These are phyloP conservation scores for Hoplodrina ambigua DNA, from an alignment of 2,888 invertebrate genomes.

Conservation along the genomic window DNA sequence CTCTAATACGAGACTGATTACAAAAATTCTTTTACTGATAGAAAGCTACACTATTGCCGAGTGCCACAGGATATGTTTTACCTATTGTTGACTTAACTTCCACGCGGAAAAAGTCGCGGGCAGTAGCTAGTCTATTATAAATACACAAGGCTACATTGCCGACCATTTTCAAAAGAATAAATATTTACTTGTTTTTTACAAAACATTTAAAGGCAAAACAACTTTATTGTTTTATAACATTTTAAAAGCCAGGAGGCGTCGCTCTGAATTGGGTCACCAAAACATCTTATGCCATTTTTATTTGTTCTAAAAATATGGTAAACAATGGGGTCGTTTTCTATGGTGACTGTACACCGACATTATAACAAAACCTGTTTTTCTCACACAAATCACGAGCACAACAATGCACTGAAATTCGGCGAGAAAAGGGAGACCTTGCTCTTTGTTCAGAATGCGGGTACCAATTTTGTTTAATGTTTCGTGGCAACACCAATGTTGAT, in stretches of 20 bases:
- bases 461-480: constrained; percentile 48
- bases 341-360: constrained; percentile 17
- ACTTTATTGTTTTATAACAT: not conserved
- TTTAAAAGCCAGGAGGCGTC: not conserved
- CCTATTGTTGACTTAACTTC: too few species aligned
- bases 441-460: constrained; percentile 41
- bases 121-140: not conserved
- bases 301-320: constrained; percentile 44
- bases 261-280: constrained; percentile 16
- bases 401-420: constrained; percentile 46
- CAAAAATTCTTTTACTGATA: too few species aligned
- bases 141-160: not conserved
- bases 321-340: constrained; percentile 11
- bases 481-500: constrained; percentile 22
- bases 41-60: too few species aligned
- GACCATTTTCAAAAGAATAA: not conserved
- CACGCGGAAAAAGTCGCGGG: too few species aligned
- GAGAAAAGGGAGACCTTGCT: constrained; percentile 35
- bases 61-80: too few species aligned
- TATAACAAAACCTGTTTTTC: constrained; percentile 45
- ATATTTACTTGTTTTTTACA: not conserved
- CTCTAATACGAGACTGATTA: too few species aligned
- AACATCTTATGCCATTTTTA: constrained; percentile 7
- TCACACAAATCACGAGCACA: constrained; percentile 50
- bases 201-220: not conserved